Base-by-base conservation (phyloP, 37 sponge, comb jelly and placozoan species). In the Chondrilla cf. caribensis region DNA sequence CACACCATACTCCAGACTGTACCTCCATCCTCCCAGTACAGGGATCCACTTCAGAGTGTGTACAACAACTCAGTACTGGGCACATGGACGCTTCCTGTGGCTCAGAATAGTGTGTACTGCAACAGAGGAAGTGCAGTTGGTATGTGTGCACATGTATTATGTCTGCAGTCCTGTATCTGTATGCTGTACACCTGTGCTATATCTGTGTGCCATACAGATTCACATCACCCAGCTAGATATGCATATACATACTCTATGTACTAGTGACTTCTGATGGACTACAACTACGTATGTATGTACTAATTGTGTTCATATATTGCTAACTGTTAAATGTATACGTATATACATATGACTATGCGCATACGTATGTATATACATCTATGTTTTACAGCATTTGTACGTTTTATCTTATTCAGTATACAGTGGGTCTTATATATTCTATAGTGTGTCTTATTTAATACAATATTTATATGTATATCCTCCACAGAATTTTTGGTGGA, bases 121-220 rank as follows among this genome's bases (percentile, higher is more conserved):
- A 70, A 70, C 39, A 36, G 39, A 38, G 39, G 40, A 18, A 70
- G 31, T 70, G 71, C 71, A 70, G 71, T 70, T 17, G 71, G 71
- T 70, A 36, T 8, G 71, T 36, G 5, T 70, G 71, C 18, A 31
- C 18, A 29, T 17, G 32, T 26, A 8, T 11, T 19, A 55, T 17
- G 17, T 55, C 11, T 55, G 17, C 57, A 55, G 11, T 19, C 57
- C 11, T 55, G 17, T 17, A 55, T 55, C 11, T 17, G 17, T 55
- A 55, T 17, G 17, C 17, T 17, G 17, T 55, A 55, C 57, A 55
- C 17, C 11, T 17, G 57, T 55, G 17, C 17, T 11, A 55, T 17
- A 55, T 55, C 11, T 55, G 57, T 55, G 17, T 55, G 57, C 11
- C 57, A 55, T 55, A 55, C 57, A 55, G 11, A 11, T 55, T 17